Evolutionary conservation across 2,888 invertebrate species (phyloP).

Genomic region (Andricus curvator): DNA sequence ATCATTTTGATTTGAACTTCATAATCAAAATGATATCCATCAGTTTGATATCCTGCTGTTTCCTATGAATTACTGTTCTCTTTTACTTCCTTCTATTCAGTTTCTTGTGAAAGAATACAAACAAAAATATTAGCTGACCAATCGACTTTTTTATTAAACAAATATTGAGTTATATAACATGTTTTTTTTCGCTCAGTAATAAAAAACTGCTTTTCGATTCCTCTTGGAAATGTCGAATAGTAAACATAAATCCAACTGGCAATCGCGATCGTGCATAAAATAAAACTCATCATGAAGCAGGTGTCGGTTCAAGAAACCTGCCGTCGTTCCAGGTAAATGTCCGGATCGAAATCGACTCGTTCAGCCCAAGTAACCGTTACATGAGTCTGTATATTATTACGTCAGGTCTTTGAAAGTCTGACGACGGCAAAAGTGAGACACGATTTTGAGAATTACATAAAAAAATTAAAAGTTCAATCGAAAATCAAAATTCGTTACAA

Average conservation of each 20-base stretch:
- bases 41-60: no score
- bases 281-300: conserved; percentile 28
- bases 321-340: conserved; percentile 37
- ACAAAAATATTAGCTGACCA: neutral
- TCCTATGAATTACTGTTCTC: no score
- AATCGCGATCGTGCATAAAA: conserved; percentile 9
- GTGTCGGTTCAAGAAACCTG: conserved; percentile 40
- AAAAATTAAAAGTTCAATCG: neutral
- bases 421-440: conserved; percentile 10
- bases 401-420: neutral
- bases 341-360: conserved; percentile 27
- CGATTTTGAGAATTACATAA: neutral
- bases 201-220: conserved; percentile 4
- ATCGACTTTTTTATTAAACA: neutral
- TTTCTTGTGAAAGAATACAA: neutral
- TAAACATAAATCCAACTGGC: conserved; percentile 11
- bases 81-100: no score
- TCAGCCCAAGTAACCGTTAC: conserved; percentile 21
- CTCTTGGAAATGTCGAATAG: neutral
- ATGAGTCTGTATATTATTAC: conserved; percentile 25
- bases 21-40: no score
- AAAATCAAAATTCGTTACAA: neutral
- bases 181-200: conserved; percentile 8
- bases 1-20: no score
- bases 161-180: conserved; percentile 16